Evolutionary conservation across 2,113 vertebrate genomes (phyloP).

Genomic region (Gopherus evgoodei): DNA sequence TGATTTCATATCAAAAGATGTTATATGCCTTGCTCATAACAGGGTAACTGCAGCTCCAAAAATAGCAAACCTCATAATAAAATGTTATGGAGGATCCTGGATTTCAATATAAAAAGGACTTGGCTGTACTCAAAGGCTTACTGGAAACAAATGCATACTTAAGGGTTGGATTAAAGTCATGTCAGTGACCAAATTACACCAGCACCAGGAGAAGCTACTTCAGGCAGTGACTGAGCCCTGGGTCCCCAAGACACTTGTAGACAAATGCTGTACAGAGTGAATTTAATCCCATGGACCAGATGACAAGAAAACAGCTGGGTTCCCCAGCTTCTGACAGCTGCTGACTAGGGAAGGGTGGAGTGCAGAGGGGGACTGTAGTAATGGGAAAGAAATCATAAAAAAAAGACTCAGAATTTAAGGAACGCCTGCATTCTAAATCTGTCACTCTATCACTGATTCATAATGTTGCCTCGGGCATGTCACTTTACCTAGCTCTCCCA

Average conservation of each 20-base stretch:
- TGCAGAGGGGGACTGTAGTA: fast-evolving
- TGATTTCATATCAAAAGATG: conserved; percentile 69
- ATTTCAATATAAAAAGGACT: conserved; percentile 79
- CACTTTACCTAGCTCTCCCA: background rate
- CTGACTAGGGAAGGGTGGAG: fast-evolving
- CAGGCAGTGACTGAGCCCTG: conserved; percentile 25
- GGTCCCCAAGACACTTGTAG: conserved; percentile 35
- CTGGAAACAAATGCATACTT: conserved; percentile 68
- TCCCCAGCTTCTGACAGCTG: background rate
- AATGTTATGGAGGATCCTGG: conserved; percentile 69
- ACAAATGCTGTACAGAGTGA: background rate
- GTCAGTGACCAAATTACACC: conserved; percentile 9
- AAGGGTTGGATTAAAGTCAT: conserved; percentile 61
- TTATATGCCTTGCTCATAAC: conserved; percentile 63
- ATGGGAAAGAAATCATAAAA: background rate
- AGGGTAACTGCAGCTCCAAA: conserved; percentile 66
- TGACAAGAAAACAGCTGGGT: background rate
- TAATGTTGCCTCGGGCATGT: fast-evolving
- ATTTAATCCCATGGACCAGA: conserved; percentile 1
- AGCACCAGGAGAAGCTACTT: background rate
- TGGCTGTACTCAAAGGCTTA: conserved; percentile 71
- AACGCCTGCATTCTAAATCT: background rate
- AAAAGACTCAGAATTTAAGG: background rate
- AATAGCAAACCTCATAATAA: conserved; percentile 76
- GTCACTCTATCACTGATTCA: background rate